Evolutionary conservation across 2,888 invertebrate species (phyloP), one percentile per base, ranked within the genome.

Genomic region (Alviniconcha strummeri): DNA sequence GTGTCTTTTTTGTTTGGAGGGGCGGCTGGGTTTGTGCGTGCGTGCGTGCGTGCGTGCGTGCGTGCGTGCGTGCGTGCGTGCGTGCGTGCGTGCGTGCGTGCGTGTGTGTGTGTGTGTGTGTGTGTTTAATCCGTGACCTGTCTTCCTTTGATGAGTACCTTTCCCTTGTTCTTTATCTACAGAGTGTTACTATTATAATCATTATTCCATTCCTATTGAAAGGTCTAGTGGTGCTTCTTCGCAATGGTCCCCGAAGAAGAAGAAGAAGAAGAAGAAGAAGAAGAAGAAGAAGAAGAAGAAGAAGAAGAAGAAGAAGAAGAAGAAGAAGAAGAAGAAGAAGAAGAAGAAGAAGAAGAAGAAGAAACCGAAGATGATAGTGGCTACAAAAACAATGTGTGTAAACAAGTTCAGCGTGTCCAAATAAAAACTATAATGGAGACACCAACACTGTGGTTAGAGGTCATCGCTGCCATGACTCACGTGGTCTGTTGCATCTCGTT

Each of bases 401-500:
- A 36, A 3, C 36, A 36, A 36, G 36, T 36, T 36, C 36, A 36
- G 36, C 36, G 36, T 36, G 36, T 36, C 36, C 36, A 15, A 64
- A 64, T 9, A 64, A 64, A 15, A 64, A 64, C 1, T 13, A 64
- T 4, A 64, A 9, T 64, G 15, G 15, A 15, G 15, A 64, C 36
- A 36, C 36, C 36, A 36, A 36, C 36, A 36, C 36, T 36, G 36
- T 36, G 36, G 36, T 36, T 36, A 36, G 36, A 36, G 36, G 36
- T 36, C 36, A 36, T 36, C 36, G 3, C 36, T 36, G 36, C 60
- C 1, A 69, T 17, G 6, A 72, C 81, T 72, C 52, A 80, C 80
- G 19, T 17, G 56, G 72, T n/a, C 36, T 0, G n/a, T 54, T 83
- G 82, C 17, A 84, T 75, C 13, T n/a, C 80, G 15, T 36, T 69